Percentiles rank a stretch among this genome's conserved stretches.
Conservation (phyloP, 1,140 invertebrate species). For the Ladona fulva region DNA sequence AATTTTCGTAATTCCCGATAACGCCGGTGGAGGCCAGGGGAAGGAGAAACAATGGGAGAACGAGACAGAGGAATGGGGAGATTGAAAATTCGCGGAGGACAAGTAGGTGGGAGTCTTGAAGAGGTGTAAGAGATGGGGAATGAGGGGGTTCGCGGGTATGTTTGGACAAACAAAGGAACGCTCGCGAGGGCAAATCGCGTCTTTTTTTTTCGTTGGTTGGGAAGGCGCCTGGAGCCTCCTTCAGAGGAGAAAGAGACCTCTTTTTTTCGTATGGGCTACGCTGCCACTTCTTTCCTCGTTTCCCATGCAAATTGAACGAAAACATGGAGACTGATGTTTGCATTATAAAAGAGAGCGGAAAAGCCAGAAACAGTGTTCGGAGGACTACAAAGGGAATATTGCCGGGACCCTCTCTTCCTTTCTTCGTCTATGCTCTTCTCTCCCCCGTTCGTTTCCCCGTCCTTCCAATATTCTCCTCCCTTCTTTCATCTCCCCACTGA, state of each 20-base stretch:
- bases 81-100: background rate
- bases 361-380: background rate
- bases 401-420: background rate
- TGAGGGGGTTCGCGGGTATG: background rate
- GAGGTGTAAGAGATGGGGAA: background rate
- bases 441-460: background rate
- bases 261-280: background rate
- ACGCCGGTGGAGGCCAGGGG: background rate
- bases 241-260: background rate
- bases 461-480: background rate
- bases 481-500: background rate
- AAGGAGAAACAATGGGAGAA: background rate
- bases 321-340: conserved; percentile 4
- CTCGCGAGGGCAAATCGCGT: no score
- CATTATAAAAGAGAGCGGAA: conserved; percentile 2
- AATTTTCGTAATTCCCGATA: no score
- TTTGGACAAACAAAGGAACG: background rate
- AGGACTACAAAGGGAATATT: background rate
- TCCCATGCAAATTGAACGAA: conserved; percentile 9
- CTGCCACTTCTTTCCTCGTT: background rate
- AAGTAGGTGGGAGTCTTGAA: background rate
- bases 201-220: no score
- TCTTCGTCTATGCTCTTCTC: background rate
- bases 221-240: background rate
- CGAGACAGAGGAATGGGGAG: background rate